phyloP scores from a whole-genome alignment of 2,113 vertebrate species.

The Ptychochromis oligacanthus region DNA sequence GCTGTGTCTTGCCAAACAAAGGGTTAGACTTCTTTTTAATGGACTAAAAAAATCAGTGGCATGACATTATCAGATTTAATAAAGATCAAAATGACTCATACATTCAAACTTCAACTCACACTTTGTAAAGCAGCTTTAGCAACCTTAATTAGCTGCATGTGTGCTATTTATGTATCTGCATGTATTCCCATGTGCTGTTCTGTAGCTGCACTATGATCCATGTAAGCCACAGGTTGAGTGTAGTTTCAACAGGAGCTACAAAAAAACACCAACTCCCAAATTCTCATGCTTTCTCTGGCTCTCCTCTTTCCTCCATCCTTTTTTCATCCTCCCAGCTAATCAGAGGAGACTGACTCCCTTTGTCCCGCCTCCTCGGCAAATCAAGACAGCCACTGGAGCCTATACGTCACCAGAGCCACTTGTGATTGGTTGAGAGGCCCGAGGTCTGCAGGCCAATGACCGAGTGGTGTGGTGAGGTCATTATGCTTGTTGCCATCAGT shows the following conservation, averaged over 20 bases:
- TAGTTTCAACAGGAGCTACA: conserved; percentile 50
- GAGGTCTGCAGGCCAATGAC: conserved; percentile 78
- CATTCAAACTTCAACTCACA: neutral
- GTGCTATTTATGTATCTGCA: neutral
- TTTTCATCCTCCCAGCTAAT: conserved; percentile 66
- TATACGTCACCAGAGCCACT: conserved; percentile 74
- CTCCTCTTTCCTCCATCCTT: neutral
- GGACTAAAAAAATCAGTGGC: neutral
- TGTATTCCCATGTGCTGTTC: rapidly evolving
- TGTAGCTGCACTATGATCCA: neutral
- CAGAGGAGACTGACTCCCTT: conserved; percentile 17
- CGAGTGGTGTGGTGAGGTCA: conserved; percentile 78
- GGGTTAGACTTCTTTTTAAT: neutral
- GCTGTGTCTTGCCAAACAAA: neutral
- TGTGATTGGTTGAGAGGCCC: conserved; percentile 70
- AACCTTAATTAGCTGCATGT: neutral
- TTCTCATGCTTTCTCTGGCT: conserved; percentile 11
- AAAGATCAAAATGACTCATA: neutral
- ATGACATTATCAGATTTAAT: neutral
- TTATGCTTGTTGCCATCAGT: conserved; percentile 85
- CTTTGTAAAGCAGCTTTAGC: neutral
- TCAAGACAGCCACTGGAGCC: conserved; percentile 25
- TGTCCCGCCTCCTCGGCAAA: conserved; percentile 69
- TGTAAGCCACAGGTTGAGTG: conserved; percentile 61
- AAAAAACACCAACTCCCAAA: conserved; percentile 63